Evolutionary conservation across 92 coral and sea anemone genomes (phyloP).

Genomic region (Porites rus): DNA sequence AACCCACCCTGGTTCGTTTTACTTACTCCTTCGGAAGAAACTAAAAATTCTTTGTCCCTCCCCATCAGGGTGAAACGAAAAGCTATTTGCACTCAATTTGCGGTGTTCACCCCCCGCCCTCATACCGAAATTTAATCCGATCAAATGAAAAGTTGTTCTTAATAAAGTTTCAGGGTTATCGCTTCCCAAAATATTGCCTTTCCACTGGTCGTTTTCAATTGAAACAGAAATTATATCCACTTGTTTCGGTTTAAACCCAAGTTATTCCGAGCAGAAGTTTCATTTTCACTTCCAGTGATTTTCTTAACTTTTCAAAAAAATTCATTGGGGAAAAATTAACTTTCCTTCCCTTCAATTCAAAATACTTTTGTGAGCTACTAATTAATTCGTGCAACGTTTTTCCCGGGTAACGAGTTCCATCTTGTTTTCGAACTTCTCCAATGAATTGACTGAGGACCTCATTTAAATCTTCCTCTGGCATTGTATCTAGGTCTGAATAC

Average conservation of each 20-base stretch:
- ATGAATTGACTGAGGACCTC: conserved; percentile 27
- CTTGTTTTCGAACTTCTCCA: conserved; percentile 8
- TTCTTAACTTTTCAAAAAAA: conserved; percentile 8
- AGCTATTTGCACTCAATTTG: neutral
- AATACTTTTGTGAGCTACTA: conserved; percentile 1
- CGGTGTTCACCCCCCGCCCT: neutral
- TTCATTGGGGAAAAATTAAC: conserved; percentile 9
- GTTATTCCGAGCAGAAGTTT: neutral
- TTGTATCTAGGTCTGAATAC: conserved; percentile 7
- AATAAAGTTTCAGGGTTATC: neutral
- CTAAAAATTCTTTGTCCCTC: too few relatives aligned
- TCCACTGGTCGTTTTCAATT: neutral
- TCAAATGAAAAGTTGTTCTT: conserved; percentile 2
- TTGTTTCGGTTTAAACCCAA: neutral
- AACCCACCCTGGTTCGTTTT: neutral
- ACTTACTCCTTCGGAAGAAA: neutral
- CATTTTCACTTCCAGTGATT: neutral
- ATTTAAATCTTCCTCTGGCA: conserved; percentile 5
- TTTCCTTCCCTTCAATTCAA: conserved; percentile 1
- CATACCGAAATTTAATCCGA: neutral
- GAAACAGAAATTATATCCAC: neutral
- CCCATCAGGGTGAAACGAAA: neutral
- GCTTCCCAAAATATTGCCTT: neutral
- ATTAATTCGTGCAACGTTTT: neutral
- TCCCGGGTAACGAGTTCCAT: neutral